phyloP scores from a whole-genome alignment of 2,113 vertebrate genomes.

The Dendropsophus ebraccatus region DNA sequence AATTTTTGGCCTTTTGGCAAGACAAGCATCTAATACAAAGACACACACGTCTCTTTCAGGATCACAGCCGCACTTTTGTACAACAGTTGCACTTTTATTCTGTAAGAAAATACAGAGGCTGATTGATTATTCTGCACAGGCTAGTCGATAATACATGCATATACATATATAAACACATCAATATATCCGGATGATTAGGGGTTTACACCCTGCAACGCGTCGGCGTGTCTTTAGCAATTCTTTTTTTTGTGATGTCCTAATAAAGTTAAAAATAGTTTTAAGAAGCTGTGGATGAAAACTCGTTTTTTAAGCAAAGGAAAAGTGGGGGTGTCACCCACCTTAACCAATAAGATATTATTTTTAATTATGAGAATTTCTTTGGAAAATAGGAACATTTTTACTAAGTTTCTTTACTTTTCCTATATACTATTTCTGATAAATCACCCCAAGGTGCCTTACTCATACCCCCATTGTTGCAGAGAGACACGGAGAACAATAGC shows the following conservation, averaged over 20 bases:
- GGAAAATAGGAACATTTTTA: not conserved
- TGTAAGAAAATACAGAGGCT: not conserved
- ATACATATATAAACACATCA: too few species aligned
- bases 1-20: conserved; percentile 36
- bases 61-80: conserved; percentile 2
- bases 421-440: not conserved
- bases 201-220: too few species aligned
- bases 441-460: too few species aligned
- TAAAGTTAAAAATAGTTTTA: too few species aligned
- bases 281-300: too few species aligned
- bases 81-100: conserved; percentile 11
- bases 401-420: too few species aligned
- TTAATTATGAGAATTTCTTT: not conserved
- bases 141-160: not conserved
- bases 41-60: conserved; percentile 29
- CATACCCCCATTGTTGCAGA: not conserved
- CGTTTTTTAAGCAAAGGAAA: too few species aligned
- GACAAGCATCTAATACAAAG: conserved; percentile 37
- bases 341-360: not conserved
- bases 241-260: too few species aligned
- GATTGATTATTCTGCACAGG: not conserved
- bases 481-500: not conserved
- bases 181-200: too few species aligned
- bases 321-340: too few species aligned
- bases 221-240: too few species aligned